Evolutionary conservation across 2,113 vertebrate species (phyloP), one percentile per base, ranked within the genome.

Genomic region (Actenoides lindsayi): DNA sequence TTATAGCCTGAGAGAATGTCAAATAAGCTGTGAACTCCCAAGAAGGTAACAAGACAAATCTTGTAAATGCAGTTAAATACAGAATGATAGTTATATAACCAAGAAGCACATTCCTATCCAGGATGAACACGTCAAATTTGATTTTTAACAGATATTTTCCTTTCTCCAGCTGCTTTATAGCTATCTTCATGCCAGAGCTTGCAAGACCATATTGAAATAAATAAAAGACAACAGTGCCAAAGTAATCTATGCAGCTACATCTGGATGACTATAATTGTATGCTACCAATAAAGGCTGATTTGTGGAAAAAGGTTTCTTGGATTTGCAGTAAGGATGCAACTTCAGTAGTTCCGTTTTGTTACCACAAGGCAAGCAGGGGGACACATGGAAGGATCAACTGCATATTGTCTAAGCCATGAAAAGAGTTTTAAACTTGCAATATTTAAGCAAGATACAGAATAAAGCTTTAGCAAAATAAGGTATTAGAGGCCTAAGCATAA

Each of bases 31-130:
- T 88, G 59, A 95, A 96, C 70, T 93, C 87, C 81, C 60, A 79
- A 77, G 89, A 88, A 92, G 71, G 80, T 81, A 96, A 97, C 96
- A 96, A 95, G 96, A 96, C 83, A 87, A 81, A 95, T 96, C 97
- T 96, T 97, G 95, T 82, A 95, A 89, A 89, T 16, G 95, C 92
- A 89, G 86, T 82, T 83, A 80, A 96, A 91, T 27, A 89, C 65
- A 97, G 86, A 77, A 86, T 0, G 37, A 69, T 16, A 79, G 97
- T 94, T 95, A 92, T 90, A 44, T 96, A 95, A 96, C 93, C 2
- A 7, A 97, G 84, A 53, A 90, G 81, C 30, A 83, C 95, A 93
- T 96, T 96, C 95, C 91, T 94, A 57, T 33, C 44, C 41, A 79
- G 41, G 59, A 96, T 93, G 91, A 89, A 95, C 89, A 94, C 53